Base-by-base conservation (phyloP, 2,797 vertebrate species). In the Manis pentadactyla region DNA sequence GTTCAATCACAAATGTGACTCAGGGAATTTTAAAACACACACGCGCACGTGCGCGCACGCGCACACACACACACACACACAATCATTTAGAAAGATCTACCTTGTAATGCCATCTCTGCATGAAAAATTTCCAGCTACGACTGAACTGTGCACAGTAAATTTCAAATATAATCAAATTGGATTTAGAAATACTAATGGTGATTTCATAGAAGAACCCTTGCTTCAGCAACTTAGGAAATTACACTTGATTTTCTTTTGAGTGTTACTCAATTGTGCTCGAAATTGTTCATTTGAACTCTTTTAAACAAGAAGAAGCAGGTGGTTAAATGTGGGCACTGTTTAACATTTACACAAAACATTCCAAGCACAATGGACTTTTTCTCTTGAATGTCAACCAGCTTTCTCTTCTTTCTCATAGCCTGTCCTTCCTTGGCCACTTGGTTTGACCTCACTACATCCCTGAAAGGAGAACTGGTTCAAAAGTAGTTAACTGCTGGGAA, bases 171-270 rank as follows among this genome's bases (percentile, higher is more conserved):
- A 94, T 93, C 94, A 96, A 95, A 96, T 96, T 89, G 18, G 29
- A 81, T 95, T 97, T 96, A 93, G 93, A 97, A 92, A 93, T 87
- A 93, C 93, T 97, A 97, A 96, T 90, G 94, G 94, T 69, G 53
- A 92, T 94, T 97, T 96, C 94, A 94, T 75, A 95, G 79, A 97
- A 96, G 94, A 97, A 96, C 66, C 1, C 84, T 93, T 97, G 94
- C 96, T 95, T 97, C 96, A 97, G 94, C 96, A 97, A 96, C 95
- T 98, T 97, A 92, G 96, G 96, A 98, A 97, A 98, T 97, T 96
- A 94, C 87, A 79, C 94, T 96, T 97, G 94, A 97, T 97, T 98
- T 97, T 97, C 97, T 97, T 97, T 94, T 97, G 94, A 97, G 90
- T 97, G 93, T 97, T 93, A 97, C 78, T 96, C 97, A 97, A 64